These are phyloP conservation scores for Cyprinodon tularosa DNA, from an alignment of 2,113 vertebrate species.

Conservation along the genomic window DNA sequence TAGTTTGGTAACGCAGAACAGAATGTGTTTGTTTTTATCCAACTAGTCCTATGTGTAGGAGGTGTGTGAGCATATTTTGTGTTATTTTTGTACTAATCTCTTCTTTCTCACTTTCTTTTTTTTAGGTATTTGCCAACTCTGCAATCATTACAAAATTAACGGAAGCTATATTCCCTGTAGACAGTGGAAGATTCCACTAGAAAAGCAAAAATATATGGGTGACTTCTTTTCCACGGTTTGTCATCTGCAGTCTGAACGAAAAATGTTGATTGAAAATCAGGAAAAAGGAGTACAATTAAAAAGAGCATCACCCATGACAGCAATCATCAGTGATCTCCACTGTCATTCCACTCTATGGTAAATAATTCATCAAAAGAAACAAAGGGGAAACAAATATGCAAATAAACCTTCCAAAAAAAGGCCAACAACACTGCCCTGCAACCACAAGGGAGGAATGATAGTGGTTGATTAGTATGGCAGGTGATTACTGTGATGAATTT, in stretches of 20 bases:
- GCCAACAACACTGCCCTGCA: constrained; percentile 59
- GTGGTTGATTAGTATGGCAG: constrained; percentile 66
- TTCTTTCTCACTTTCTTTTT: constrained; percentile 31
- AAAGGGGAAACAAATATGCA: constrained; percentile 78
- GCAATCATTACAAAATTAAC: constrained; percentile 71
- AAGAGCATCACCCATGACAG: constrained; percentile 60
- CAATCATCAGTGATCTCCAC: constrained; percentile 71
- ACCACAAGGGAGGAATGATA: constrained; percentile 65
- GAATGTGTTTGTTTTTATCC: constrained; percentile 18
- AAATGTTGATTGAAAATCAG: constrained; percentile 71
- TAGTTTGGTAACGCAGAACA: constrained; percentile 19
- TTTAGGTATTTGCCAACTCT: constrained; percentile 50
- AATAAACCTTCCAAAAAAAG: constrained; percentile 68
- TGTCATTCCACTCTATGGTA: constrained; percentile 66
- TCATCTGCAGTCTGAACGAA: constrained; percentile 47
- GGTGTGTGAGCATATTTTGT: constrained; percentile 53
- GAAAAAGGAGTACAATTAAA: constrained; percentile 70
- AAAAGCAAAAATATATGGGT: constrained; percentile 39
- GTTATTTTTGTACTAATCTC: constrained; percentile 63
- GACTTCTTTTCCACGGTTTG: constrained; percentile 12
- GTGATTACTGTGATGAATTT: constrained; percentile 74
- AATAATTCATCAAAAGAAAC: constrained; percentile 80
- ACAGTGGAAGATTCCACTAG: constrained; percentile 54
- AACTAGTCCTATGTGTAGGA: constrained; percentile 40
- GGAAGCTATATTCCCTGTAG: constrained; percentile 46